A percentile compares a stretch with the other conserved stretches of the same genome.
These are phyloP conservation scores for Tetropium fuscum DNA, from an alignment of 2,888 invertebrate species.

Conservation along the genomic window DNA sequence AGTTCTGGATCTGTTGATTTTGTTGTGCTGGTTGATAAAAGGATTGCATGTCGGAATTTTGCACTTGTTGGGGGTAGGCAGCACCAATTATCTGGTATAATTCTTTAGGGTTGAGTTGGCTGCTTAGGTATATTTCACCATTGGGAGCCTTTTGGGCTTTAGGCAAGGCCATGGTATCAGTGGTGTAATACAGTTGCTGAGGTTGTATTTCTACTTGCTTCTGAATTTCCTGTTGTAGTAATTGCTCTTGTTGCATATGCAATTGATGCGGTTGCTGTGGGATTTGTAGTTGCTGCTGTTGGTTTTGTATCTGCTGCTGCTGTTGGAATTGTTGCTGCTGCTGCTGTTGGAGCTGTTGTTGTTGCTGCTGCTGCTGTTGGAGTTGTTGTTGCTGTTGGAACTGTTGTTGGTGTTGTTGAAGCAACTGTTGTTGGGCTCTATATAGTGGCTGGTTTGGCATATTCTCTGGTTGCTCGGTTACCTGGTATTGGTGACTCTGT, in stretches of 20 bases:
- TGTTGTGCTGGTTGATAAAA: constrained; percentile 56
- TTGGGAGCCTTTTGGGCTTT: constrained; percentile 26
- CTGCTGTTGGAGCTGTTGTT: constrained; percentile 20
- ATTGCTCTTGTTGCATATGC: constrained; percentile 21
- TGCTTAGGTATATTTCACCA: constrained; percentile 37
- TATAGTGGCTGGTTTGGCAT: constrained; percentile 52
- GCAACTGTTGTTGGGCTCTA: constrained; percentile 38
- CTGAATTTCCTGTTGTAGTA: constrained; percentile 16
- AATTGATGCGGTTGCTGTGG: constrained; percentile 31
- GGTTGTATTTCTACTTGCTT: constrained; percentile 22
- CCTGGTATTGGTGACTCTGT: constrained; percentile 59
- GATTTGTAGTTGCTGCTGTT: constrained; percentile 38
- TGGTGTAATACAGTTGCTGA: constrained; percentile 32
- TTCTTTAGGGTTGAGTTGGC: constrained; percentile 40
- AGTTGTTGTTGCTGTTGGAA: constrained; percentile 36
- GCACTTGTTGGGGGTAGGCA: constrained; percentile 50
- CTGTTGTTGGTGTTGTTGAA: constrained; percentile 55
- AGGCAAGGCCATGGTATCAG: constrained; percentile 24
- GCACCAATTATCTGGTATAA: constrained; percentile 38
- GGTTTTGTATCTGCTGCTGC: constrained; percentile 49
- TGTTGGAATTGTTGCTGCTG: constrained; percentile 49
- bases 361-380: constrained; percentile 28
- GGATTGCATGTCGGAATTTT: background rate
- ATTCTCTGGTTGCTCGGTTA: constrained; percentile 67
- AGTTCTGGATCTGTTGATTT: constrained; percentile 47